Base-by-base conservation (phyloP, 2,888 invertebrate species). In the Halictus quadricinctus region DNA sequence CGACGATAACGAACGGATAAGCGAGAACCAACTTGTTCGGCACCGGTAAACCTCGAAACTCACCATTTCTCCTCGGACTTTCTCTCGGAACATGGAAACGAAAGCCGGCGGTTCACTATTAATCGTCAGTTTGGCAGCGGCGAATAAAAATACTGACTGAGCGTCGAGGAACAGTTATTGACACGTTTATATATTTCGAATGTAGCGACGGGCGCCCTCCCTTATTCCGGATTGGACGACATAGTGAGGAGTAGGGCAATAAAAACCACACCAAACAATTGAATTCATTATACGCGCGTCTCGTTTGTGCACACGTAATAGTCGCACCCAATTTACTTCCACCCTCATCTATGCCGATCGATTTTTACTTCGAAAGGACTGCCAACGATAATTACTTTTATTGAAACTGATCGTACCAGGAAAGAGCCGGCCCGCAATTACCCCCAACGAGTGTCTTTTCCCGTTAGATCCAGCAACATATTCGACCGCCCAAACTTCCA, bases 181-280 rank as follows among this genome's bases (percentile, higher is more conserved):
- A 92, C 92, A 92, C 93, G 93, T 94, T 94, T 94, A 94, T 94
- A 94, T 94, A 92, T 93, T 94, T 93, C 90, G 93, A 94, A 93
- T 93, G 92, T 92, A 91, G 92, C 93, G 92, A 93, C 91, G 91
- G 92, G 91, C 91, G 90, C 91, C 91, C 93, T 92, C 91, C 92
- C 92, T 92, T 90, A 88, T 89, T 88, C 88, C 90, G 90, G 92
- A 94, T 94, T 94, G 94, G 94, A 89, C 91, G 89, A 75, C 76
- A 84, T 50, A 74, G 79, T 43, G 79, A 81, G 85, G 88, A 89
- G 91, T 89, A 89, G 89, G 91, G 90, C 80, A 82, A 83, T 87
- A 88, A 88, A 87, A 83, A 85, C 83, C 88, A 82, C 85, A 81
- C 85, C 89, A 88, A 89, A 91, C 91, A 91, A 91, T 91, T 89